Evolutionary conservation across 2,888 invertebrate species (phyloP).

Genomic region (Drosophila algonquin): DNA sequence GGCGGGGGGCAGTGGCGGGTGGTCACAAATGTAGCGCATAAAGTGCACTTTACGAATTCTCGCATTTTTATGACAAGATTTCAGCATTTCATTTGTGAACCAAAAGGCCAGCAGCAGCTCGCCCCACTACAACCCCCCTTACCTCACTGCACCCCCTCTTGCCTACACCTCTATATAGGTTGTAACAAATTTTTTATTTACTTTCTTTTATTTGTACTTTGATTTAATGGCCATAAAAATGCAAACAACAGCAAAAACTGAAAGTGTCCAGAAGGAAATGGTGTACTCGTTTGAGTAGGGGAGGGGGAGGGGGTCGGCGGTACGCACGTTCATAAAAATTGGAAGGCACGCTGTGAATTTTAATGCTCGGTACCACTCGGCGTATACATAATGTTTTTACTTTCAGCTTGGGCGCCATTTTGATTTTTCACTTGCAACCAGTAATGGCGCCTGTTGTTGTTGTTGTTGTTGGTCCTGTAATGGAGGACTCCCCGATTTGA

Average conservation of each 20-base stretch:
- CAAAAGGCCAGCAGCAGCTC: constrained; percentile 37
- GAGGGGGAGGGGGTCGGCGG: constrained; percentile 34
- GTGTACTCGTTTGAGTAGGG: neutral
- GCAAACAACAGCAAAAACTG: constrained; percentile 10
- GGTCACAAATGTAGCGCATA: constrained; percentile 43
- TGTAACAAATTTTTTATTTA: constrained; percentile 68
- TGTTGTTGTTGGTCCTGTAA: constrained; percentile 19
- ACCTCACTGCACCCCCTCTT: neutral
- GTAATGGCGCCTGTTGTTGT: constrained; percentile 9
- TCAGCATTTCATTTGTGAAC: constrained; percentile 62
- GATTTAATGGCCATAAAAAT: constrained; percentile 74
- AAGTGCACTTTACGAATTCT: constrained; percentile 77
- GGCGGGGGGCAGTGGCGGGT: constrained; percentile 2
- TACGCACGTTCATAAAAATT: constrained; percentile 56
- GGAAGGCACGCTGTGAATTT: constrained; percentile 70
- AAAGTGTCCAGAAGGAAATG: constrained; percentile 11
- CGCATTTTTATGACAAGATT: constrained; percentile 76
- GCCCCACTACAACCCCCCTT: neutral
- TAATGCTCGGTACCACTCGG: constrained; percentile 57
- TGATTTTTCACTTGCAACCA: constrained; percentile 40
- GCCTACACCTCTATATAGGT: constrained; percentile 32
- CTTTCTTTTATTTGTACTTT: constrained; percentile 75
- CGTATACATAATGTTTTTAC: constrained; percentile 71
- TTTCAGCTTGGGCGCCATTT: constrained; percentile 41
- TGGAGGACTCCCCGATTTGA: constrained; percentile 29